Conservation (phyloP, 2,797 vertebrate species). For the Taenioides sp. region DNA sequence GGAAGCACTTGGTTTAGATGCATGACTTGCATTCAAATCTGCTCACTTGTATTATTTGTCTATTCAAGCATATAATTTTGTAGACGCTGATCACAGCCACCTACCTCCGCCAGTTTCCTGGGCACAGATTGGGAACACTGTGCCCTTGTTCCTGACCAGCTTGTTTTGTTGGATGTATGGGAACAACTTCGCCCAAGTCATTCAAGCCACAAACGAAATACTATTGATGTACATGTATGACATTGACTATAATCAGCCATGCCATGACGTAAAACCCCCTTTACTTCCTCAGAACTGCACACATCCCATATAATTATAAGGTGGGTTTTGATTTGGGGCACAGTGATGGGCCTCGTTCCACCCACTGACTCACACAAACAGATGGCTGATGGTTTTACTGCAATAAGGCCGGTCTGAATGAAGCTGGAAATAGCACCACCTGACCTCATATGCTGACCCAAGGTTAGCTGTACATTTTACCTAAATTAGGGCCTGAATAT, state of each 20-base stretch:
- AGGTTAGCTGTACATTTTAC: constrained; percentile 28
- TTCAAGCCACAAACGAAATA: constrained; percentile 36
- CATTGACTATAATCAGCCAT: constrained; percentile 64
- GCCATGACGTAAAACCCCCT: constrained; percentile 63
- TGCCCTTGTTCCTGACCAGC: constrained; percentile 41
- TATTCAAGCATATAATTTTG: constrained; percentile 54
- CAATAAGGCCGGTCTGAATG: constrained; percentile 42
- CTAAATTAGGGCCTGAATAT: constrained; percentile 20
- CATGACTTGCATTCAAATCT: constrained; percentile 29
- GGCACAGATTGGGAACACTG: constrained; percentile 40
- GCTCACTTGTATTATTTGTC: constrained; percentile 33
- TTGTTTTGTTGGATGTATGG: constrained; percentile 52
- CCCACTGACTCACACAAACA: constrained; percentile 66
- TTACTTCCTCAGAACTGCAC: constrained; percentile 54
- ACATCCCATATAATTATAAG: constrained; percentile 77
- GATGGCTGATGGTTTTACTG: constrained; percentile 54
- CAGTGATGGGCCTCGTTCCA: constrained; percentile 73
- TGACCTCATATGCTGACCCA: constrained; percentile 22
- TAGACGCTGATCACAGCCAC: constrained; percentile 30
- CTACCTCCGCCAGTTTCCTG: constrained; percentile 28
- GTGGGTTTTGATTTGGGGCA: constrained; percentile 60
- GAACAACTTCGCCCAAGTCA: constrained; percentile 38
- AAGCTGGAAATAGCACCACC: constrained; percentile 30
- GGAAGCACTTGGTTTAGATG: constrained; percentile 21
- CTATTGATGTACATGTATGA: constrained; percentile 47